These are phyloP conservation scores for Acheta domesticus DNA, from an alignment of 2,888 invertebrate species.

Conservation along the genomic window DNA sequence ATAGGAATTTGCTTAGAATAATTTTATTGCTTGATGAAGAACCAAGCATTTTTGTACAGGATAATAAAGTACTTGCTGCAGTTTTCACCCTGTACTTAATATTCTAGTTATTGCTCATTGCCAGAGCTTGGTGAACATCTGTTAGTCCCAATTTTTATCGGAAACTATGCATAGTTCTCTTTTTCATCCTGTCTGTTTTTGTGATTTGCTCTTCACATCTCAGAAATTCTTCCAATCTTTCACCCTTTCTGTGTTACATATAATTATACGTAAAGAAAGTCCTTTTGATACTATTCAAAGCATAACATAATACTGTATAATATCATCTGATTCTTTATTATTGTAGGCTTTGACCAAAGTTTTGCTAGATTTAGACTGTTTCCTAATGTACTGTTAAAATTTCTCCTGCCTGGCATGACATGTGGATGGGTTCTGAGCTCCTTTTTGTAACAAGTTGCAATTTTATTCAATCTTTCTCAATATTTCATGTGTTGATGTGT, in stretches of 20 bases:
- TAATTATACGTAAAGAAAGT: not conserved
- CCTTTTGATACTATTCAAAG: not conserved
- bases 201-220: slow-evolving; percentile 10
- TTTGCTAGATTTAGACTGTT: not conserved
- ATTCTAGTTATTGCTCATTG: not conserved
- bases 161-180: not conserved
- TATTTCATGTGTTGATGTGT: too few relatives aligned
- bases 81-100: not conserved
- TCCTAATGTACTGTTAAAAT: not conserved
- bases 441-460: not conserved
- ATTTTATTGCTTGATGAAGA: not conserved
- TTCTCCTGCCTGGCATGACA: not conserved
- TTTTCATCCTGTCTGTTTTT: not conserved
- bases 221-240: not conserved
- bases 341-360: slow-evolving; percentile 18
- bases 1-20: too few relatives aligned
- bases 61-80: not conserved
- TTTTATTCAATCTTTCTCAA: too few relatives aligned
- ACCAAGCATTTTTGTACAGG: not conserved
- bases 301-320: slow-evolving; percentile 7
- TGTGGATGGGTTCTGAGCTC: not conserved
- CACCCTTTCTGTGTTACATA: not conserved
- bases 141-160: not conserved
- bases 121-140: not conserved
- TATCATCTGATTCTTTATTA: slow-evolving; percentile 1